Conservation (phyloP, 2,888 invertebrate species). For the Calliphora vomitoria region DNA sequence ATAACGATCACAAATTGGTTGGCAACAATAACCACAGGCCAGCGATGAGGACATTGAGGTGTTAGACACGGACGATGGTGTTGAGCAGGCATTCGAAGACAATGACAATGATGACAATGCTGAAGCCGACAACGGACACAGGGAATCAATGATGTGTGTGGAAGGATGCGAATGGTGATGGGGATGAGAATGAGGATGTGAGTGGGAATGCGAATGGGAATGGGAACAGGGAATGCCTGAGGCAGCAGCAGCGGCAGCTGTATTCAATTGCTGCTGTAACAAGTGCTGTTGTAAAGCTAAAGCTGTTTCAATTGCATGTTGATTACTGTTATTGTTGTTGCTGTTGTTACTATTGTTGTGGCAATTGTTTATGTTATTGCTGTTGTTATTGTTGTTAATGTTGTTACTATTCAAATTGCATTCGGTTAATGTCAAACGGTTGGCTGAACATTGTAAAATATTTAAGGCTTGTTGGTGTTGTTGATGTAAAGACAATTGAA, state of each 20-base stretch:
- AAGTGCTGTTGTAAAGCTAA: constrained; percentile 72
- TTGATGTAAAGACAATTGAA: constrained; percentile 66
- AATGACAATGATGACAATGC: constrained; percentile 66
- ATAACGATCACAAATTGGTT: constrained; percentile 90
- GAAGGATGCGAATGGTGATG: constrained; percentile 49
- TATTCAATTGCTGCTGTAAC: constrained; percentile 74
- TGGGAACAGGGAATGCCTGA: constrained; percentile 42
- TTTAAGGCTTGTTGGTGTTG: constrained; percentile 72
- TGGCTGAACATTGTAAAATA: constrained; percentile 72
- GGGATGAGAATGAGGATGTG: constrained; percentile 12
- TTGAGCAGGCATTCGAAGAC: constrained; percentile 65
- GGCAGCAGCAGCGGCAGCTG: constrained; percentile 43
- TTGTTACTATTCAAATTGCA: constrained; percentile 78
- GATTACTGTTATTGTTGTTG: constrained; percentile 61
- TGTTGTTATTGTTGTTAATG: constrained; percentile 69
- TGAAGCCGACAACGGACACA: constrained; percentile 59
- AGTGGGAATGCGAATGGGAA: constrained; percentile 1
- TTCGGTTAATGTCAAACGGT: constrained; percentile 79
- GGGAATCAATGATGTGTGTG: constrained; percentile 52
- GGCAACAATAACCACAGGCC: constrained; percentile 88
- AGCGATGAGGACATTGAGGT: constrained; percentile 62
- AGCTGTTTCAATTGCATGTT: constrained; percentile 77
- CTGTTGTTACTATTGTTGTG: constrained; percentile 62
- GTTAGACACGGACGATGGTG: constrained; percentile 68
- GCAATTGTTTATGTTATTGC: constrained; percentile 63